phyloP scores from a whole-genome alignment of 2,888 invertebrate genomes.

The Tethea ocularis region DNA sequence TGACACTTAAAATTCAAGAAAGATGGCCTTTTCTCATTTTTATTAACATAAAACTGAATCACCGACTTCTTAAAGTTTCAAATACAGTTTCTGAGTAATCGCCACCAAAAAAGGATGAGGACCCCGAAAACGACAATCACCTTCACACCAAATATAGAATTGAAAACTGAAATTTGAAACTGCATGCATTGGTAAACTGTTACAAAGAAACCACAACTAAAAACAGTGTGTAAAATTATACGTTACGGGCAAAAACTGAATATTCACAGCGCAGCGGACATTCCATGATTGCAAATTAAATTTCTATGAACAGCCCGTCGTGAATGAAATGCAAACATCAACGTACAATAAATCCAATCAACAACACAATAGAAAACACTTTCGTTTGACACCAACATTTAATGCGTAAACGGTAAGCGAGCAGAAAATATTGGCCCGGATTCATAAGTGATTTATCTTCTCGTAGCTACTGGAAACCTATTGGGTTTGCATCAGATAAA shows the following conservation, averaged over 20 bases:
- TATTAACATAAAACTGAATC: slow-evolving; percentile 7
- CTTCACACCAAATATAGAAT: slow-evolving; percentile 3
- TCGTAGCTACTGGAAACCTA: slow-evolving; percentile 33
- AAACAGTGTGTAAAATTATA: slow-evolving; percentile 3
- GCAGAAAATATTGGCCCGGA: slow-evolving; percentile 43
- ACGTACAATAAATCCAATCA: slow-evolving; percentile 27
- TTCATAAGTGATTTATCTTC: slow-evolving; percentile 52
- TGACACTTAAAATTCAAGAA: background rate
- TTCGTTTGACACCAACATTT: slow-evolving; percentile 30
- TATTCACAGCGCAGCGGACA: slow-evolving; percentile 1
- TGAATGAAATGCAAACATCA: slow-evolving; percentile 13
- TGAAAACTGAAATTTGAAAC: background rate
- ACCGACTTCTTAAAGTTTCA: slow-evolving; percentile 4
- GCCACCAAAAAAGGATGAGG: background rate
- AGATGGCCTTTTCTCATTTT: background rate
- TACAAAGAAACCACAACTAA: slow-evolving; percentile 3
- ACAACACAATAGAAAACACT: slow-evolving; percentile 42
- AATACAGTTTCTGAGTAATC: slow-evolving; percentile 10
- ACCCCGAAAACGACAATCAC: slow-evolving; percentile 4
- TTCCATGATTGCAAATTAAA: slow-evolving; percentile 33
- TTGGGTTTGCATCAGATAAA: slow-evolving; percentile 12
- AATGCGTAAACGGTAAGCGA: slow-evolving; percentile 17
- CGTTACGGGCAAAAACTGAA: slow-evolving; percentile 4
- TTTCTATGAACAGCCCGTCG: slow-evolving; percentile 38
- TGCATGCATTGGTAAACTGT: background rate